Base-by-base conservation (phyloP, 92 coral and sea anemone genomes). In the Phenganax stokvisi region DNA sequence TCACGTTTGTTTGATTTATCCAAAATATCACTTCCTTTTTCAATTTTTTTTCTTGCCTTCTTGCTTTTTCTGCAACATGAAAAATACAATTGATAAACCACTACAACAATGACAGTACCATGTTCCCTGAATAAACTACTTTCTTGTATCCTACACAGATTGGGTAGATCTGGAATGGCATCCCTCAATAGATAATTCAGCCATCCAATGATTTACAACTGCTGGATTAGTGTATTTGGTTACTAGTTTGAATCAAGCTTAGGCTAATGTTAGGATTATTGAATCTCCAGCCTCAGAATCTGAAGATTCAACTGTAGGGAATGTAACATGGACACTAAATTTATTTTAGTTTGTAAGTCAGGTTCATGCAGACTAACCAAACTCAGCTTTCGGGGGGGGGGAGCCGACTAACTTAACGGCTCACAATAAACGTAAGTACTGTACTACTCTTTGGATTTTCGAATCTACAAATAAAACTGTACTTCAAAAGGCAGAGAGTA, bases 1-100 rank as follows among this genome's bases (percentile, higher is more conserved):
- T 83, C 93, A 10, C 92, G 91, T 76, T 93, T 93, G 51, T 83
- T 83, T n/a, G 87, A 75, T 75, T 90, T 93, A 10, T 92, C 97
- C 30, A 76, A 51, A 27, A 85, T 94, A 13, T 89, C 83, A 17
- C 75, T 81, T 52, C 83, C 76, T 60, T 89, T 87, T 47, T 86
- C 91, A 10, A 80, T 81, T 68, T 88, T 87, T 83, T 89, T 88
- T 78, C 92, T 92, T 75, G 97, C 92, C 64, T 90, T 88, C 78
- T 93, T 93, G 81, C 85, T 93, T 90, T 93, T 93, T 58, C 77
- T 73, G 15, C 25, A 69, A 71, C 13, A 73, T 51, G 44, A 71
- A 3, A 71, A 37, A 37, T 37, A 37, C 5, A 37, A 37, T 37
- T 37, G 47, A 37, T 37, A 8, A 68, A 68, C 31, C 53, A 68